A percentile compares a stretch with the other conserved stretches of the same genome.
Conservation (phyloP, 2,113 vertebrate genomes). For the Herpetotheres cachinnans region DNA sequence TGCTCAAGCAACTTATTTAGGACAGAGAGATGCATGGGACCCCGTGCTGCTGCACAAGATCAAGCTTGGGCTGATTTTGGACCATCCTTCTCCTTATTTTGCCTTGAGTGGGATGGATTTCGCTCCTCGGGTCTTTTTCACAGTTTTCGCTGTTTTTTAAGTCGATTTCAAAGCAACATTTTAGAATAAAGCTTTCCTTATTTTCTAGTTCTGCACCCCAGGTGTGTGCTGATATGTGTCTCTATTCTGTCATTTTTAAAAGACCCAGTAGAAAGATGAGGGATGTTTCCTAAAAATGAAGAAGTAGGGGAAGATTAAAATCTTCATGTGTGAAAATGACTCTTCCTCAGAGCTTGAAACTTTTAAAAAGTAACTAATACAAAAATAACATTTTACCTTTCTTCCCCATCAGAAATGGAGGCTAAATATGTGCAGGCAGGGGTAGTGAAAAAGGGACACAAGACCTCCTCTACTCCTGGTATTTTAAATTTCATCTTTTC, state of each 20-base stretch:
- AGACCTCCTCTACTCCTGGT: neutral
- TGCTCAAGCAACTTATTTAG: neutral
- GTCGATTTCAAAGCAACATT: neutral
- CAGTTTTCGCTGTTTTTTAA: neutral
- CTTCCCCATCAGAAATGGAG: neutral
- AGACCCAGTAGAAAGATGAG: neutral
- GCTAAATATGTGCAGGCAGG: neutral
- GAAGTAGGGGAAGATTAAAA: neutral
- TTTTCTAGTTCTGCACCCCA: neutral
- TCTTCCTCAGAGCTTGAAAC: neutral
- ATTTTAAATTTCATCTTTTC: neutral
- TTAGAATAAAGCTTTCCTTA: neutral
- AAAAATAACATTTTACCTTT: neutral
- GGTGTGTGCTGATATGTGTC: neutral
- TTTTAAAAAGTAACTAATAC: neutral
- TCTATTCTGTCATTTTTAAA: neutral
- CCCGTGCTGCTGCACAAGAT: accelerated
- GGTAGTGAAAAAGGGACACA: neutral
- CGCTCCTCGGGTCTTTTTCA: neutral
- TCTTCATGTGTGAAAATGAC: neutral
- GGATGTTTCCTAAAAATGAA: neutral
- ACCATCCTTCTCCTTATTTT: neutral
- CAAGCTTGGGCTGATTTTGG: neutral
- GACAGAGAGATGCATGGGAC: neutral
- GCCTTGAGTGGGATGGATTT: neutral